Conservation (phyloP, 2,113 vertebrate genomes). For the Paedocypris sp. region DNA sequence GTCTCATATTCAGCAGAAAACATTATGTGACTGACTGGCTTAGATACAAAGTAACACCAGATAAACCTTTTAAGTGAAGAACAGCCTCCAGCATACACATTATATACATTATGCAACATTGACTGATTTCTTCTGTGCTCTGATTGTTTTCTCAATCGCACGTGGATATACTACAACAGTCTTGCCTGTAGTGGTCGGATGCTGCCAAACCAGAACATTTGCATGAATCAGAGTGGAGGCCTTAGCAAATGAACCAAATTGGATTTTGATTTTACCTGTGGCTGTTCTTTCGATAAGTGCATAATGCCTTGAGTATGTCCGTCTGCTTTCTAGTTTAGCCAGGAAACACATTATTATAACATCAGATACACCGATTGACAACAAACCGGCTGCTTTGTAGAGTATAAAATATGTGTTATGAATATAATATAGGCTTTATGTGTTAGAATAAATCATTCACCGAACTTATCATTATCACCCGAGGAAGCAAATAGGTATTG, state of each 20-base stretch:
- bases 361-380: no score
- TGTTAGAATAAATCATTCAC: no score
- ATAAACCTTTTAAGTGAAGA: background rate
- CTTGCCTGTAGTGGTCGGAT: background rate
- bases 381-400: no score
- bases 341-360: no score
- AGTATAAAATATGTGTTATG: no score
- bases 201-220: background rate
- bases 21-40: background rate
- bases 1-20: background rate
- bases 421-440: no score
- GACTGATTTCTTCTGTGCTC: background rate
- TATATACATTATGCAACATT: background rate
- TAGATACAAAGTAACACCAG: background rate
- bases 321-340: background rate
- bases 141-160: background rate
- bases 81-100: no score
- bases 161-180: background rate
- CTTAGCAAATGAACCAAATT: background rate
- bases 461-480: no score
- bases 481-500: no score
- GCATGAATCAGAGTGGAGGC: background rate
- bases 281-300: background rate
- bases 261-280: background rate
- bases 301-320: background rate